These are phyloP conservation scores for Nannobrachium achirus DNA, from an alignment of 2,113 vertebrate genomes.

Conservation along the genomic window DNA sequence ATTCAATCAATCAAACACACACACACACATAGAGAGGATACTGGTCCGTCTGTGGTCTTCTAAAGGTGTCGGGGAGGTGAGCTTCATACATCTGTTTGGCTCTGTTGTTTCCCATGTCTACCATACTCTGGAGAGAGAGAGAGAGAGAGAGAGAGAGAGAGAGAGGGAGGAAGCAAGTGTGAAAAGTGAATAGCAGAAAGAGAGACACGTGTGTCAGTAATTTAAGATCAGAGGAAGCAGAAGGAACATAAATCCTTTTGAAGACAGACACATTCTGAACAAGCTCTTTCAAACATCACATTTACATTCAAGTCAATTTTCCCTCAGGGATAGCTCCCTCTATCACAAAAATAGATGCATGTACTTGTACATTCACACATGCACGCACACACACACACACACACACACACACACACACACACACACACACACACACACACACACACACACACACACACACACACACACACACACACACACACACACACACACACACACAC, in stretches of 20 bases:
- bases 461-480: no score
- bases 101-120: slow-evolving; percentile 96
- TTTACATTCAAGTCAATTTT: slow-evolving; percentile 45
- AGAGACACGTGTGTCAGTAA: not conserved
- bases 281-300: slow-evolving; percentile 35
- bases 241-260: not conserved
- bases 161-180: not conserved
- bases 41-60: slow-evolving; percentile 97
- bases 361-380: not conserved
- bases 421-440: slow-evolving; percentile 5
- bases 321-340: not conserved
- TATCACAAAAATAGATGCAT: not conserved
- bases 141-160: slow-evolving; percentile 8
- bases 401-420: slow-evolving; percentile 4
- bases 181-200: not conserved
- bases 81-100: slow-evolving; percentile 94
- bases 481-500: no score
- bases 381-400: not conserved
- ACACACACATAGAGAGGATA: slow-evolving; percentile 84
- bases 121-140: slow-evolving; percentile 88
- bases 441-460: slow-evolving; percentile 11
- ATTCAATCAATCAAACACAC: no score
- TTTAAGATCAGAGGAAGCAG: not conserved
- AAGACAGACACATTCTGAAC: slow-evolving; percentile 21
- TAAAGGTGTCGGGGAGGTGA: slow-evolving; percentile 94